Evolutionary conservation across 2,888 invertebrate species (phyloP).

Genomic region (Ecdyonurus torrentis): DNA sequence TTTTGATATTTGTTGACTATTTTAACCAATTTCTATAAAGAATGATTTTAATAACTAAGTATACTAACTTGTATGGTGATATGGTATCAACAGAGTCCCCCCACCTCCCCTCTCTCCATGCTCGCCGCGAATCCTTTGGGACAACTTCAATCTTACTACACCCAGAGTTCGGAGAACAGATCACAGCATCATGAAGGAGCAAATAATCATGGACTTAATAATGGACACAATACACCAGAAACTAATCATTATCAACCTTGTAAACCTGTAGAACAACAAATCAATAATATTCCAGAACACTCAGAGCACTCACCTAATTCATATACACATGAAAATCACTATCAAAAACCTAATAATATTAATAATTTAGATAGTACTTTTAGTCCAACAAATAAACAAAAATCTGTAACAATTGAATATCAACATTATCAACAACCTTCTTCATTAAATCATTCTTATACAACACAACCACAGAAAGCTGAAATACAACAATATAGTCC

Average conservation of each 20-base stretch:
- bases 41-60: not conserved
- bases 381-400: not conserved
- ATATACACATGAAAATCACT: too few species aligned
- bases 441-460: too few species aligned
- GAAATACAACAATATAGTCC: too few species aligned
- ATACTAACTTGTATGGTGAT: slow-evolving; percentile 10
- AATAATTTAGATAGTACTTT: not conserved
- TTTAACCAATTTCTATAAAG: not conserved
- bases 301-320: not conserved
- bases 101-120: slow-evolving; percentile 22
- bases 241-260: not conserved
- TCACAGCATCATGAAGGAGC: not conserved
- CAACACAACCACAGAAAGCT: too few species aligned
- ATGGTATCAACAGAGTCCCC: slow-evolving; percentile 23
- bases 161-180: not conserved
- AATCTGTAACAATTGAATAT: not conserved
- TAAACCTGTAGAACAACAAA: too few species aligned
- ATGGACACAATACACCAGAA: not conserved
- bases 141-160: slow-evolving; percentile 5
- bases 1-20: not conserved
- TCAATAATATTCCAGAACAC: too few species aligned
- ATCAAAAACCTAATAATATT: too few species aligned
- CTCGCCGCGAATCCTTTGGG: slow-evolving; percentile 21
- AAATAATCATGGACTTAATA: not conserved
- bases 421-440: not conserved